These are phyloP conservation scores for Gallinago stenura DNA, from an alignment of 2,797 vertebrate species.

Conservation along the genomic window DNA sequence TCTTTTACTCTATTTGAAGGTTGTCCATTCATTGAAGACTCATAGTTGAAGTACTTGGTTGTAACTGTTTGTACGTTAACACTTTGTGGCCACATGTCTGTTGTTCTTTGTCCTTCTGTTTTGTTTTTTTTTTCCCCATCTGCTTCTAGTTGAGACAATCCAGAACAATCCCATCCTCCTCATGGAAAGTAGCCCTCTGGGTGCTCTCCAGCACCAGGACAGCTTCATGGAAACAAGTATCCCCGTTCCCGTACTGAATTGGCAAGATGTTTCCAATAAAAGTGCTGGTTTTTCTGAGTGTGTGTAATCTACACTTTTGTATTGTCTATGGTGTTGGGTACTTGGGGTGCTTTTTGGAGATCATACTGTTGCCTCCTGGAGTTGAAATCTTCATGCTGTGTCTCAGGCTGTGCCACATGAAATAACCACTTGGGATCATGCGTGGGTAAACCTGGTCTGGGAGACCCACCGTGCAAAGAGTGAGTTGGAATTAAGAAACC, in stretches of 20 bases:
- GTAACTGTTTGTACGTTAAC: slow-evolving; percentile 68
- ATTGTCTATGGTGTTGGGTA: slow-evolving; percentile 62
- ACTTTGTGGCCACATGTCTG: slow-evolving; percentile 74
- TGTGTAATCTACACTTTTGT: slow-evolving; percentile 89
- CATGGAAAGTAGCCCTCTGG: slow-evolving; percentile 88
- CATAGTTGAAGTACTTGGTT: slow-evolving; percentile 43
- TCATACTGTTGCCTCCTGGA: slow-evolving; percentile 11
- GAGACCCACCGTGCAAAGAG: background rate
- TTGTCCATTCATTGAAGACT: slow-evolving; percentile 46
- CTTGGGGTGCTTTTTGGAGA: slow-evolving; percentile 52
- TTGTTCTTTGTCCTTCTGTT: slow-evolving; percentile 84
- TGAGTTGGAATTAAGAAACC: background rate
- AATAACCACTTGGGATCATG: background rate
- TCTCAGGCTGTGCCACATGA: slow-evolving; percentile 7
- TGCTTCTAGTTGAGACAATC: slow-evolving; percentile 94
- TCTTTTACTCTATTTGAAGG: slow-evolving; percentile 34
- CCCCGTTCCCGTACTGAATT: slow-evolving; percentile 92
- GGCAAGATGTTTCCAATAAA: slow-evolving; percentile 88
- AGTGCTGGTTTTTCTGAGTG: slow-evolving; percentile 89
- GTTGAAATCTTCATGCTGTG: slow-evolving; percentile 50
- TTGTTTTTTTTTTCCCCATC: slow-evolving; percentile 77
- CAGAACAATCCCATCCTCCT: slow-evolving; percentile 95
- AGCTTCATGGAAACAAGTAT: slow-evolving; percentile 97
- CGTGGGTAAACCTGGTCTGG: background rate
- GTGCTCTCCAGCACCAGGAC: slow-evolving; percentile 90